phyloP scores from a whole-genome alignment of 35 echinoderm and acorn worm species.

The Lytechinus pictus region DNA sequence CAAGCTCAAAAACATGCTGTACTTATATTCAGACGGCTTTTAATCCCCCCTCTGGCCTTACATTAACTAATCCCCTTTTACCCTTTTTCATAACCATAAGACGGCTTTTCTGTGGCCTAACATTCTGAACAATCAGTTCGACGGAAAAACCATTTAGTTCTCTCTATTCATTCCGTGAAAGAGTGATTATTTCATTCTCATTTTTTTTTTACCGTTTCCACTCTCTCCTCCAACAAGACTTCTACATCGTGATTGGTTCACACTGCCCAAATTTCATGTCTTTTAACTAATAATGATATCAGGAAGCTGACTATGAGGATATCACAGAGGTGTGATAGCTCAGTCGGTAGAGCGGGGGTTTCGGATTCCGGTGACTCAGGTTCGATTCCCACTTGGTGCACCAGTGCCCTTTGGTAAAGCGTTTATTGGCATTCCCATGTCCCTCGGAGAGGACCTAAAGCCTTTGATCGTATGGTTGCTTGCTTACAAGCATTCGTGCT shows the following conservation, averaged over 20 bases:
- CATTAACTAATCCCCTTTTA: conserved; percentile 53
- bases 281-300: not conserved
- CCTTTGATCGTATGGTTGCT: too few relatives aligned
- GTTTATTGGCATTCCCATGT: too few relatives aligned
- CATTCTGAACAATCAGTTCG: conserved; percentile 23
- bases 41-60: conserved; percentile 14
- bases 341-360: too few relatives aligned
- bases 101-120: conserved; percentile 23
- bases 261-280: not conserved
- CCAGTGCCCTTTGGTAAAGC: too few relatives aligned
- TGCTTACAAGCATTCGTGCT: too few relatives aligned
- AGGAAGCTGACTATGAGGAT: not conserved
- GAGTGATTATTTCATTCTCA: conserved; percentile 31
- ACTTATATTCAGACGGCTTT: not conserved
- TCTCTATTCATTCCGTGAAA: not conserved
- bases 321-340: not conserved
- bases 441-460: too few relatives aligned
- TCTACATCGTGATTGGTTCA: not conserved
- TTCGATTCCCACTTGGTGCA: too few relatives aligned
- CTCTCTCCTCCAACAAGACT: not conserved
- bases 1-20: conserved; percentile 22
- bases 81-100: conserved; percentile 23
- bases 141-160: conserved; percentile 30
- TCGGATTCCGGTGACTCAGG: too few relatives aligned
- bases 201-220: not conserved